A percentile compares a stretch with the other conserved stretches of the same genome.
Evolutionary conservation across 2,113 vertebrate species (phyloP).

Genomic region (Etheostoma spectabile): DNA sequence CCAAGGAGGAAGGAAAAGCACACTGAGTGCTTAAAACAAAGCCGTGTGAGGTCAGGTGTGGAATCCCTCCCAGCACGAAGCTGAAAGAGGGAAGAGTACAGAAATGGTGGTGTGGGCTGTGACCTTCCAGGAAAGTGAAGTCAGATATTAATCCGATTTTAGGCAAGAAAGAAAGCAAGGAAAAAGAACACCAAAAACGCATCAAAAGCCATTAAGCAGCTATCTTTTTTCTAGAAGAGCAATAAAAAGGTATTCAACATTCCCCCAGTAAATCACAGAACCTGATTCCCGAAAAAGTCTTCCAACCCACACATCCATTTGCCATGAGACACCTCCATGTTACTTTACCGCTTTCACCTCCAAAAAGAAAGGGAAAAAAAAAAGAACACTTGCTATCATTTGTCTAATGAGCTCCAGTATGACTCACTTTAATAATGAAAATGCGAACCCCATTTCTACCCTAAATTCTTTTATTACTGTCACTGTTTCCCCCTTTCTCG

Average conservation of each 20-base stretch:
- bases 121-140: slow-evolving; percentile 58
- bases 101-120: slow-evolving; percentile 37
- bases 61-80: slow-evolving; percentile 43
- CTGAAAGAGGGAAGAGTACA: slow-evolving; percentile 15
- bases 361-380: slow-evolving; percentile 43
- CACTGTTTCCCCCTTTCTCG: not conserved
- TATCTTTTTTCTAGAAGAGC: slow-evolving; percentile 59
- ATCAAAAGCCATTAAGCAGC: slow-evolving; percentile 57
- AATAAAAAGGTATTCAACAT: slow-evolving; percentile 63
- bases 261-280: slow-evolving; percentile 59
- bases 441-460: slow-evolving; percentile 51
- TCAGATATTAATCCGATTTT: slow-evolving; percentile 47
- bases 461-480: slow-evolving; percentile 38
- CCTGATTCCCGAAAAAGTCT: slow-evolving; percentile 57
- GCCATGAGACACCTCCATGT: slow-evolving; percentile 27
- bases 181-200: slow-evolving; percentile 41
- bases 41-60: slow-evolving; percentile 64
- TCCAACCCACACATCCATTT: slow-evolving; percentile 56
- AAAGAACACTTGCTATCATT: slow-evolving; percentile 61
- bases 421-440: slow-evolving; percentile 52
- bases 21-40: slow-evolving; percentile 32
- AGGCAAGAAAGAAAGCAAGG: slow-evolving; percentile 12
- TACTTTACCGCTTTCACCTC: slow-evolving; percentile 50
- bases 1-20: slow-evolving; percentile 25
- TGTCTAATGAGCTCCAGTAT: slow-evolving; percentile 55